Evolutionary conservation across 2,888 invertebrate genomes (phyloP), one percentile per base, ranked within the genome.

Genomic region (Agonopterix heracliana): DNA sequence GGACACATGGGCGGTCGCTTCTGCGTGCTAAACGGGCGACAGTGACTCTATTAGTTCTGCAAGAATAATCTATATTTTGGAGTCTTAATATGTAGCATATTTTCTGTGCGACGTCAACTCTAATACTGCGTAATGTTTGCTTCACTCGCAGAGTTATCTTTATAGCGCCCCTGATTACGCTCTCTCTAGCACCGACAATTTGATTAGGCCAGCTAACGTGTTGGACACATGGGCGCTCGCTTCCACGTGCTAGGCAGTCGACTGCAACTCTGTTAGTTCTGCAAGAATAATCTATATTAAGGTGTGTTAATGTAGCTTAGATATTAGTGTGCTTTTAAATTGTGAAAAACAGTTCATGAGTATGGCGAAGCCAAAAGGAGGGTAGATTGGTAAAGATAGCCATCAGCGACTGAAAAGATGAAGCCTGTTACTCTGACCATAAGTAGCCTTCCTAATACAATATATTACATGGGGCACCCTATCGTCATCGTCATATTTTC

Each of bases 141-240:
- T 56, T 55, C 60, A 56, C 63, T 57, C 52, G 54, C 51, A 54
- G 54, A 61, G 62, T 64, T 74, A 73, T 74, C 70, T 70, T 68
- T 63, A 72, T 63, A 60, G 70, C 58, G 45, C 47, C 53, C 52
- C 59, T 72, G 68, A 71, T 72, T 71, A 66, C 64, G 54, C 57
- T 47, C 58, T 55, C 62, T 62, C 59, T 54, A 54, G 53, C 54
- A 49, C 57, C 60, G 63, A 61, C 63, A 63, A 74, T 71, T 73
- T 69, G 68, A 74, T 74, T 74, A 73, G 66, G 58, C 59, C 45
- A n/a, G 45, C 47, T 57, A 48, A 54, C 53, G 57, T 54, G 54
- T 41, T 50, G 45, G 55, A 56, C 34, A 56, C 52, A 49, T 45
- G 14, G 45, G n/a, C 45, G 34, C 41, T 17, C 42, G 40, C 11